A percentile compares a stretch with the other conserved stretches of the same genome.
These are phyloP conservation scores for Psittacula cyanocephala DNA, from an alignment of 2,113 vertebrate genomes.

Conservation along the genomic window DNA sequence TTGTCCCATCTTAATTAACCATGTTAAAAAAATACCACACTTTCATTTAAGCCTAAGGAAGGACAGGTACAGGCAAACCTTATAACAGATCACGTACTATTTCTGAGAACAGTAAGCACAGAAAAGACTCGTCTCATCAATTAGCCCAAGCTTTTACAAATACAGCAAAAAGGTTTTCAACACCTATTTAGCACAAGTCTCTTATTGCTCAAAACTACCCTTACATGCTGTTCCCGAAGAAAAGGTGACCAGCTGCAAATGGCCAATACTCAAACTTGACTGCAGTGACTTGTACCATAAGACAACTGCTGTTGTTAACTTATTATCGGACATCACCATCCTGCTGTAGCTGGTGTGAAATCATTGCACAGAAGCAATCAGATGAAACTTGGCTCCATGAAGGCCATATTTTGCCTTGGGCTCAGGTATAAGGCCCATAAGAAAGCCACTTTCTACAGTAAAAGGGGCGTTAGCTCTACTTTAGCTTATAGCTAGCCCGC, in stretches of 20 bases:
- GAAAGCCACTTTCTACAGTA: not conserved
- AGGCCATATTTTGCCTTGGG: not conserved
- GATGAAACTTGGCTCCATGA: not conserved
- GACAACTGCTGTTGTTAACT: not conserved
- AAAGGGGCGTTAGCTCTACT: not conserved
- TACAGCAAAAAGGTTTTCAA: not conserved
- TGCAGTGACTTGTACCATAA: not conserved
- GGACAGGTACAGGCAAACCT: not conserved
- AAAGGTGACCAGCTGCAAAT: not conserved
- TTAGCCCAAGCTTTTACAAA: not conserved
- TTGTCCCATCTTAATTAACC: not conserved
- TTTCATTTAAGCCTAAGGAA: not conserved
- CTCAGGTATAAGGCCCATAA: not conserved
- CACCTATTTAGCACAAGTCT: not conserved
- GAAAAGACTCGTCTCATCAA: not conserved
- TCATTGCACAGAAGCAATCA: not conserved
- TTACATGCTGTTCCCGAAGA: not conserved
- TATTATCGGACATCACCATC: not conserved
- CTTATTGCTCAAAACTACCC: not conserved
- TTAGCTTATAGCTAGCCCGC: not conserved
- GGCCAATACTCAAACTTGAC: not conserved
- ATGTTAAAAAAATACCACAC: not conserved
- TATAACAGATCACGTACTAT: not conserved
- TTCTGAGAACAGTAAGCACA: not conserved
- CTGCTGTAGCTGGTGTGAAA: not conserved